Conservation (phyloP, 2,888 invertebrate genomes). For the Meta bourneti region DNA sequence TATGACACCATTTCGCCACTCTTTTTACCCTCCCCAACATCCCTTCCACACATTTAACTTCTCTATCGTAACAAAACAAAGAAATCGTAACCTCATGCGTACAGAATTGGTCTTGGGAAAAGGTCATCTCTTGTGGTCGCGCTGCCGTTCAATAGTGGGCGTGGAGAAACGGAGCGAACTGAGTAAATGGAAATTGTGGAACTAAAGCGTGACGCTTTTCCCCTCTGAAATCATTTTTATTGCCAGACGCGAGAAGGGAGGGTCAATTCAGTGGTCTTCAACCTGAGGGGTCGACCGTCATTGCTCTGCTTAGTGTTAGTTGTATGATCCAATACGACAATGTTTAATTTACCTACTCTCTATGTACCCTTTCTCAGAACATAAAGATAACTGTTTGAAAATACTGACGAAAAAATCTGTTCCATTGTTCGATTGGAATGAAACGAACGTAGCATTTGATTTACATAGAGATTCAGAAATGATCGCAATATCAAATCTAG, state of each 20-base stretch:
- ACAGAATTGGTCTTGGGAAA: conserved; percentile 16
- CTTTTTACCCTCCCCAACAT: conserved; percentile 65
- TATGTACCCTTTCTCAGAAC: too few relatives aligned
- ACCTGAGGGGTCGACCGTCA: too few relatives aligned
- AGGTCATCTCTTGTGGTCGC: conserved; percentile 40
- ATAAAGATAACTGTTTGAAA: too few relatives aligned
- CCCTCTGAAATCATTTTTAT: conserved; percentile 10
- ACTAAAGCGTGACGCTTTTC: conserved; percentile 6
- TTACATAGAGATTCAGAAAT: too few relatives aligned
- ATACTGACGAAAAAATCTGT: too few relatives aligned
- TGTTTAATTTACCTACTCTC: too few relatives aligned
- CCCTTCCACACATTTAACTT: conserved; percentile 56
- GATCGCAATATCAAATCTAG: too few relatives aligned
- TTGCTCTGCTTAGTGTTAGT: too few relatives aligned
- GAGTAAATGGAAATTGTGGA: conserved; percentile 4
- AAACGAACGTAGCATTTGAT: too few relatives aligned
- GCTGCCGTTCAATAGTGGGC: conserved; percentile 44
- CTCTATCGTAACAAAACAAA: conserved; percentile 52
- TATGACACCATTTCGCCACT: conserved; percentile 56
- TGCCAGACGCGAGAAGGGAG: background rate
- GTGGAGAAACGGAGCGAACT: background rate
- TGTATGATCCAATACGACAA: too few relatives aligned
- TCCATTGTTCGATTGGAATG: too few relatives aligned
- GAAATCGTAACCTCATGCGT: conserved; percentile 49
- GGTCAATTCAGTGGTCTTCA: background rate